Percentiles rank a stretch among this genome's conserved stretches.
Evolutionary conservation across 2,113 vertebrate species (phyloP).

Genomic region (Marcusenius ussheri): DNA sequence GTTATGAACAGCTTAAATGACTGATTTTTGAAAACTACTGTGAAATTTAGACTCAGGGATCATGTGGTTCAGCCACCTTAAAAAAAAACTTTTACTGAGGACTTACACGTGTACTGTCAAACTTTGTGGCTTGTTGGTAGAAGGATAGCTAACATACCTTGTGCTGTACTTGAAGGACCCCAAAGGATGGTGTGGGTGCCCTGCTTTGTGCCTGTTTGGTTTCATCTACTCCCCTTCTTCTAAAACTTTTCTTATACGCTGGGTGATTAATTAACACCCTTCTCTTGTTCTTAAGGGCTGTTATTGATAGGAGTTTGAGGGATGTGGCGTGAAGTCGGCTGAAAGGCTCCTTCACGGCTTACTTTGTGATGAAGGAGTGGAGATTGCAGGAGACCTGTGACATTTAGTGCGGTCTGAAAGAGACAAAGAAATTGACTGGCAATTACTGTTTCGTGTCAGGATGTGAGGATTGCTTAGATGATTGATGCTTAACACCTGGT

Average conservation of each 20-base stretch:
- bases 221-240: slow-evolving; percentile 11
- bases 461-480: slow-evolving; percentile 11
- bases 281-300: slow-evolving; percentile 14
- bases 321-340: slow-evolving; percentile 12
- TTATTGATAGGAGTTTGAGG: slow-evolving; percentile 24
- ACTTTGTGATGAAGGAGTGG: slow-evolving; percentile 23
- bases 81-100: slow-evolving; percentile 5
- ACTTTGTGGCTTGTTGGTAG: background rate
- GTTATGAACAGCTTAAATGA: background rate
- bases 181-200: background rate
- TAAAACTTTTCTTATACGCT: slow-evolving; percentile 18
- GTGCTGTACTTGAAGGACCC: background rate
- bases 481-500: slow-evolving; percentile 19
- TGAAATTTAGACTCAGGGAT: background rate
- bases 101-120: background rate
- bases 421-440: slow-evolving; percentile 24
- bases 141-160: background rate
- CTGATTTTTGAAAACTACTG: background rate
- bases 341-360: slow-evolving; percentile 22
- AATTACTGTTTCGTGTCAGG: slow-evolving; percentile 25
- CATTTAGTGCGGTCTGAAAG: slow-evolving; percentile 23
- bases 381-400: slow-evolving; percentile 26
- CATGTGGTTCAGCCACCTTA: slow-evolving; percentile 2
- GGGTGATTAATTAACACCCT: background rate
- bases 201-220: slow-evolving; percentile 1